Base-by-base conservation (phyloP, 2,888 invertebrate species). In the Plebejus anna region DNA sequence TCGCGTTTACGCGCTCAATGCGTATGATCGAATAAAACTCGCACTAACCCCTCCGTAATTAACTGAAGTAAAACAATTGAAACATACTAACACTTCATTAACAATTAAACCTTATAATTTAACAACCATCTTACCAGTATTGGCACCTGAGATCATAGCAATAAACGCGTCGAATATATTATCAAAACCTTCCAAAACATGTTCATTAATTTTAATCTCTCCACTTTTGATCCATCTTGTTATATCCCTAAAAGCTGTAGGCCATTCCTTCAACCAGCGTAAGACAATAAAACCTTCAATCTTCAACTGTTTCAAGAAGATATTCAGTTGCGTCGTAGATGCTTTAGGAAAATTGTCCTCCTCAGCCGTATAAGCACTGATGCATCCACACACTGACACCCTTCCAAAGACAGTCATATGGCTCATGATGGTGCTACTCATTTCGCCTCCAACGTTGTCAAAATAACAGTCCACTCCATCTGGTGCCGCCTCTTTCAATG, bases 401-500 rank as follows among this genome's bases (percentile, higher is more conserved):
- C 77, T 77, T 38, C 77, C 77, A 1, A 32, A 73, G 1, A 2
- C 38, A 42, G 75, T 77, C 77, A 77, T 76, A 5, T 77, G 55
- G 6, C 28, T 61, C 36, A 77, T 73, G 13, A 77, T 76, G 22
- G 57, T 73, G 66, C 73, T 77, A 16, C 61, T 71, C 22, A 77
- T 77, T 9, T 95, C 95, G 11, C 96, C 96, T 38, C 96, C 96
- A 13, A 96, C 97, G 85, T 97, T 97, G 84, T 97, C 97, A 84
- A 97, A 97, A 84, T 96, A 97, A 82, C 96, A 96, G 83, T 97
- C 96, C 0, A 97, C 89, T 13, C 96, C 96, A 42, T 96, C 88
- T 0, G 96, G 96, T 2, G 96, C 96, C 71, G 92, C 94, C 86
- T 95, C 90, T 78, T 94, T 94, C 16, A 97, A 86, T 22, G 94